Evolutionary conservation across 1,140 invertebrate species (phyloP).

Genomic region (Eriocheir sinensis): DNA sequence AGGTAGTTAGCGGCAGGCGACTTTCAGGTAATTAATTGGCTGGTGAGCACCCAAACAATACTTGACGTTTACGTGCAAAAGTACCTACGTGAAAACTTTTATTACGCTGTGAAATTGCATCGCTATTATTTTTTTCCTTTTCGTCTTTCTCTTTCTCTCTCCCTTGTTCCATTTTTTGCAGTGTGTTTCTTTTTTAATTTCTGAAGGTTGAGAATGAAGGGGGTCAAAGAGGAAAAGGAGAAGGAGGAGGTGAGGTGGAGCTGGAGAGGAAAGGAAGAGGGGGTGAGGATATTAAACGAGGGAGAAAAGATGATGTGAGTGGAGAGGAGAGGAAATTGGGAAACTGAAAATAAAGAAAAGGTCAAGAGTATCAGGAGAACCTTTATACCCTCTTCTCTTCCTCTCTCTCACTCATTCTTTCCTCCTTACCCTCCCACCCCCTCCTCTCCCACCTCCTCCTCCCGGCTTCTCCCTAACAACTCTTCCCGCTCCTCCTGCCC

Average conservation of each 20-base stretch:
- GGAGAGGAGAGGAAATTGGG: slow-evolving; percentile 16
- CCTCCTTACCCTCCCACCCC: neutral
- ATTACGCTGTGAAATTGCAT: neutral
- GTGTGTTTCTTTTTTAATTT: neutral
- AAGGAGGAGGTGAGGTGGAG: slow-evolving; percentile 28
- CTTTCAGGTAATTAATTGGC: neutral
- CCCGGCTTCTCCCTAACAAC: slow-evolving; percentile 17
- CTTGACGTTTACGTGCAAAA: neutral
- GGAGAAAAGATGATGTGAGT: neutral
- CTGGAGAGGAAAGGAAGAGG: slow-evolving; percentile 4
- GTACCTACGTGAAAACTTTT: neutral
- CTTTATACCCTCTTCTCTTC: neutral
- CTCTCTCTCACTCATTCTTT: slow-evolving; percentile 29
- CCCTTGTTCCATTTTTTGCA: neutral
- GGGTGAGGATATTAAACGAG: neutral
- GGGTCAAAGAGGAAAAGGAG: neutral
- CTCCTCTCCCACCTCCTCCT: neutral
- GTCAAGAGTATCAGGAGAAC: neutral
- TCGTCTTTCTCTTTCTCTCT: slow-evolving; percentile 1
- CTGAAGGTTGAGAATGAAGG: neutral
- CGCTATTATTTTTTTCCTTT: neutral
- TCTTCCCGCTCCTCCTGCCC: slow-evolving; percentile 32
- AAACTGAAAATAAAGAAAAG: slow-evolving; percentile 43
- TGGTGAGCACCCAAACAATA: neutral
- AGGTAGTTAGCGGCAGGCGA: neutral